Conservation (phyloP, 2,113 vertebrate species). For the Heterotilapia buettikoferi region DNA sequence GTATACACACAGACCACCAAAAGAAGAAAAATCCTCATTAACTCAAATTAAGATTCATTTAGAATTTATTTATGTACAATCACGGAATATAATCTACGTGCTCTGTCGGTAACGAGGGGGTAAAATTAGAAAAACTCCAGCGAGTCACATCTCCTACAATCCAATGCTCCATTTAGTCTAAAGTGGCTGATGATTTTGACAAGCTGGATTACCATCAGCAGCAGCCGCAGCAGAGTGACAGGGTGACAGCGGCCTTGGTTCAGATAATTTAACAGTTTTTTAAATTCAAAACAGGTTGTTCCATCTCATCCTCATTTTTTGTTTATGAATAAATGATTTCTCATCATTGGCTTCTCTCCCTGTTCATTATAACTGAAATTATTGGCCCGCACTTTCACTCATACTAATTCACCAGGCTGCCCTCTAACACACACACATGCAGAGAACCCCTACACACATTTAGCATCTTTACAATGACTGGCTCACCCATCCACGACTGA, state of each 20-base stretch:
- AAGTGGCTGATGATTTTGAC: constrained; percentile 26
- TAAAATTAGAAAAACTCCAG: background rate
- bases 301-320: constrained; percentile 30
- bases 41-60: background rate
- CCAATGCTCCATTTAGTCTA: constrained; percentile 4
- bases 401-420: constrained; percentile 20
- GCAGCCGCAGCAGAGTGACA: background rate
- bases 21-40: background rate
- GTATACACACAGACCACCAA: background rate
- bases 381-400: constrained; percentile 21
- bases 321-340: constrained; percentile 56
- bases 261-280: constrained; percentile 21
- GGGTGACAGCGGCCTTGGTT: background rate
- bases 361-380: constrained; percentile 39
- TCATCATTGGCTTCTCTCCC: constrained; percentile 39
- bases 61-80: background rate
- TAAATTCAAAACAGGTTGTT: constrained; percentile 46
- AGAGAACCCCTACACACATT: background rate
- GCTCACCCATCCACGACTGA: background rate
- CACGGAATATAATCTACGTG: background rate
- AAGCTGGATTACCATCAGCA: constrained; percentile 20
- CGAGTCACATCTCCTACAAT: background rate
- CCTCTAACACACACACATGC: background rate
- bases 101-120: background rate
- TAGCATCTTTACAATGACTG: background rate